Conservation (phyloP, 1,140 invertebrate species). For the Hyles euphorbiae region DNA sequence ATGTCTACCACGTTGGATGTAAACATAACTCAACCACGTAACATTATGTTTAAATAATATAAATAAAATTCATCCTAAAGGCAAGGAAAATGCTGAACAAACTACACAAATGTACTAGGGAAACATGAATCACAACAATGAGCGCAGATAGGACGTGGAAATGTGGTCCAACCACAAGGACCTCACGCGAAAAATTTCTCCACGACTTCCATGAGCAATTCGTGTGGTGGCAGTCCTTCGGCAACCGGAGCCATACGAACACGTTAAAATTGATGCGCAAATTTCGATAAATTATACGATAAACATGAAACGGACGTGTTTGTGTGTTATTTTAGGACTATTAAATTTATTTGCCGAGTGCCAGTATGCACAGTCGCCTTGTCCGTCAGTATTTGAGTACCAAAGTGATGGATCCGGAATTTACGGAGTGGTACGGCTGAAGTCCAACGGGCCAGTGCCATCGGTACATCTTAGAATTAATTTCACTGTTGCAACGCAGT, state of each 20-base stretch:
- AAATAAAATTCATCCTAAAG: no score
- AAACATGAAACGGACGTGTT: constrained; percentile 18
- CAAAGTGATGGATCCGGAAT: constrained; percentile 21
- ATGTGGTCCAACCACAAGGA: constrained; percentile 13
- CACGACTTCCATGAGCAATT: constrained; percentile 8
- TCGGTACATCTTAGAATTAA: constrained; percentile 23
- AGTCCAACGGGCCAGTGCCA: constrained; percentile 20
- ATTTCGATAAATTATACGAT: constrained; percentile 11
- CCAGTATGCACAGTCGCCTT: constrained; percentile 29
- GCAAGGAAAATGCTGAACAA: no score
- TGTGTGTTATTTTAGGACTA: constrained; percentile 20
- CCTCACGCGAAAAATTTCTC: constrained; percentile 14
- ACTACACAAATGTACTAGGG: no score
- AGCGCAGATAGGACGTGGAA: constrained; percentile 1
- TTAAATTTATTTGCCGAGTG: constrained; percentile 18
- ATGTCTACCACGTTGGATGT: no score
- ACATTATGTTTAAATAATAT: no score
- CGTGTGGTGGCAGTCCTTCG: constrained; percentile 17
- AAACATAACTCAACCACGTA: no score
- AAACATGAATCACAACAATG: no score
- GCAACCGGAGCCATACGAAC: constrained; percentile 9
- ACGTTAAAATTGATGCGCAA: constrained; percentile 14
- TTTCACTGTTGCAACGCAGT: constrained; percentile 34
- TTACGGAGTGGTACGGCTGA: constrained; percentile 24
- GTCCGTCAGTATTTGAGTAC: constrained; percentile 34